Conservation (phyloP, 35 echinoderm and acorn worm species). For the Hemicentrotus pulcherrimus region DNA sequence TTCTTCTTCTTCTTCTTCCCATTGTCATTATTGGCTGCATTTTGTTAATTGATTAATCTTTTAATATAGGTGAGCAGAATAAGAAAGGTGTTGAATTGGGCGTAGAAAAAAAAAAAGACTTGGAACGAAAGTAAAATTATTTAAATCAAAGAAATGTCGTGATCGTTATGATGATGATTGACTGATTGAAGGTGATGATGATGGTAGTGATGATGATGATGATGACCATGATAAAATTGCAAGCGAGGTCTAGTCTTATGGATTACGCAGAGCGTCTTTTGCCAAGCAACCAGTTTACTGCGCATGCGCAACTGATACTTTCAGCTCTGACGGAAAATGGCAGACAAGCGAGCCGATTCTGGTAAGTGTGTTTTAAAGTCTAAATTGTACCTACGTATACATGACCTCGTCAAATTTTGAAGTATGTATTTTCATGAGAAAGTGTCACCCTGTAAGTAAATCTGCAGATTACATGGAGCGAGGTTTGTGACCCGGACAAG, state of each 20-base stretch:
- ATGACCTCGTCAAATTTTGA: not conserved
- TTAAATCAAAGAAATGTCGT: too few species aligned
- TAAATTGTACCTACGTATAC: not conserved
- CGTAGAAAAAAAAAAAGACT: too few species aligned
- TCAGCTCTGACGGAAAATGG: conserved; percentile 47
- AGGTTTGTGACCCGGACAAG: not conserved
- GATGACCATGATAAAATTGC: not conserved
- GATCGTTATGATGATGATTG: too few species aligned
- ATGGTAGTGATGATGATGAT: not conserved
- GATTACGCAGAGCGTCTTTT: not conserved
- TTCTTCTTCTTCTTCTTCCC: too few species aligned
- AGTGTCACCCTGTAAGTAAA: not conserved
- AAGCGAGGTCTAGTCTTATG: not conserved
- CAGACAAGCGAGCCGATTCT: conserved; percentile 61
- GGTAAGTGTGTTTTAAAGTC: conserved; percentile 54
- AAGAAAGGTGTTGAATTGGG: too few species aligned
- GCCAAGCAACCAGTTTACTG: conserved; percentile 7
- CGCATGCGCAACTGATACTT: conserved; percentile 1
- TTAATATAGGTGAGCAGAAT: too few species aligned
- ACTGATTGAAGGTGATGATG: too few species aligned
- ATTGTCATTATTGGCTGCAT: too few species aligned
- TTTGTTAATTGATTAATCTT: too few species aligned
- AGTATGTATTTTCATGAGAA: not conserved
- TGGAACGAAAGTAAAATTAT: too few species aligned
- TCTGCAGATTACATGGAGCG: not conserved